These are phyloP conservation scores for Mythimna impura DNA, from an alignment of 2,888 invertebrate species.

Conservation along the genomic window DNA sequence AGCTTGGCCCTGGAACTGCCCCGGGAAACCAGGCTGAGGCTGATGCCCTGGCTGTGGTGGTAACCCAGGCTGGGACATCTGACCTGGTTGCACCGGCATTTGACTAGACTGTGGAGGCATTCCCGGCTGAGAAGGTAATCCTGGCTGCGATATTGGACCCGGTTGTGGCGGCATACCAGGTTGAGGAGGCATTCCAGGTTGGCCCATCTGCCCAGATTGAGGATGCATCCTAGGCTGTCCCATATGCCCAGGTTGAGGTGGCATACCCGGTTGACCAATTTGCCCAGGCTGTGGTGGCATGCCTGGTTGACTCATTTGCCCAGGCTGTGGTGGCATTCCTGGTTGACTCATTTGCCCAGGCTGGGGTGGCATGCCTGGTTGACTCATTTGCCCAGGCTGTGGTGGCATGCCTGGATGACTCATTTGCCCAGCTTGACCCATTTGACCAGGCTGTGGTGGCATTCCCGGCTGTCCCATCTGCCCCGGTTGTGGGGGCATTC, in stretches of 20 bases:
- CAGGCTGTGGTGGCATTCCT: slow-evolving; percentile 27
- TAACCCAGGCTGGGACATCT: slow-evolving; percentile 55
- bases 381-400: no score
- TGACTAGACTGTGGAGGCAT: slow-evolving; percentile 68
- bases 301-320: slow-evolving; percentile 44
- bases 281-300: slow-evolving; percentile 43
- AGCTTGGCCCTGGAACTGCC: slow-evolving; percentile 68
- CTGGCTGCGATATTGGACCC: slow-evolving; percentile 47
- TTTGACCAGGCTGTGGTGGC: slow-evolving; percentile 33
- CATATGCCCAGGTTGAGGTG: slow-evolving; percentile 43
- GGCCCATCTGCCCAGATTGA: slow-evolving; percentile 39
- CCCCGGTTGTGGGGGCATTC: slow-evolving; percentile 45
- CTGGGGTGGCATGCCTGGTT: slow-evolving; percentile 48
- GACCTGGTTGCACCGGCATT: slow-evolving; percentile 69
- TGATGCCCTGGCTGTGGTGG: slow-evolving; percentile 53
- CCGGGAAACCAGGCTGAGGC: slow-evolving; percentile 60
- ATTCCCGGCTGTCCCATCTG: slow-evolving; percentile 45
- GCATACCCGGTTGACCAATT: slow-evolving; percentile 46
- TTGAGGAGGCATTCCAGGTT: slow-evolving; percentile 48
- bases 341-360: slow-evolving; percentile 39
- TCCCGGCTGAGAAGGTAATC: slow-evolving; percentile 60
- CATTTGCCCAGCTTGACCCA: slow-evolving; percentile 46
- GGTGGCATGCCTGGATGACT: slow-evolving; percentile 40
- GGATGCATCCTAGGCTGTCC: slow-evolving; percentile 56
- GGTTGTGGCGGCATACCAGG: slow-evolving; percentile 42